Percentiles rank a stretch among this genome's conserved stretches.
phyloP scores from a whole-genome alignment of 1,140 invertebrate species.

The Panonychus citri region DNA sequence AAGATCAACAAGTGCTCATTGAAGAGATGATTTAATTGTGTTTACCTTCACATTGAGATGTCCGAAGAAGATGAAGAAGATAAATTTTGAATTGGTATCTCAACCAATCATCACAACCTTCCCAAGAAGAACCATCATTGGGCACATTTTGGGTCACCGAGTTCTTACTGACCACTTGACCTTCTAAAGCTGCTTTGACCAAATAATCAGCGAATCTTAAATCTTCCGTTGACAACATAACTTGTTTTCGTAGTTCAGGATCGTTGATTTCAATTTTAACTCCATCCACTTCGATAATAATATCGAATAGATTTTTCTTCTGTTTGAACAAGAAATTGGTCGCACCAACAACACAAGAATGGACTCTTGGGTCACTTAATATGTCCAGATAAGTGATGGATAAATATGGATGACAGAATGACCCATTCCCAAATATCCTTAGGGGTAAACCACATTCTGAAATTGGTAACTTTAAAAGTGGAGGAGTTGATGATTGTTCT shows the following conservation, averaged over 20 bases:
- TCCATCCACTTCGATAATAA: constrained; percentile 63
- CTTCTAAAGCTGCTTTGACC: constrained; percentile 2
- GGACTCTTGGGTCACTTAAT: constrained; percentile 57
- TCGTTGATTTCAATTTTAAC: constrained; percentile 69
- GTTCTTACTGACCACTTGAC: background rate
- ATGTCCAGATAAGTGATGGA: constrained; percentile 86
- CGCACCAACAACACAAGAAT: constrained; percentile 81
- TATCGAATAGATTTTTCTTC: constrained; percentile 73
- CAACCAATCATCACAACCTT: constrained; percentile 86
- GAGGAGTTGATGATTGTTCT: constrained; percentile 1
- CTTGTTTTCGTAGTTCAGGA: constrained; percentile 48
- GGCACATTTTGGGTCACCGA: background rate
- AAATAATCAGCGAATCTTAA: constrained; percentile 82
- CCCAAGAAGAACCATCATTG: constrained; percentile 33
- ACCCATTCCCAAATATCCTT: constrained; percentile 67
- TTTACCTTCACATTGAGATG: constrained; percentile 46
- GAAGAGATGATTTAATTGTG: background rate
- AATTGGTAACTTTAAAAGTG: constrained; percentile 15
- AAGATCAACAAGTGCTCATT: background rate
- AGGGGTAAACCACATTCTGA: constrained; percentile 63
- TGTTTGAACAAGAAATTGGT: constrained; percentile 94
- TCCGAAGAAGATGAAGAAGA: constrained; percentile 58
- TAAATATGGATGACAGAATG: constrained; percentile 81
- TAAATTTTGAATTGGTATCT: constrained; percentile 80
- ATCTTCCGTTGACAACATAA: constrained; percentile 79